Conservation (phyloP, 1,140 invertebrate species). For the Pissodes strobi region DNA sequence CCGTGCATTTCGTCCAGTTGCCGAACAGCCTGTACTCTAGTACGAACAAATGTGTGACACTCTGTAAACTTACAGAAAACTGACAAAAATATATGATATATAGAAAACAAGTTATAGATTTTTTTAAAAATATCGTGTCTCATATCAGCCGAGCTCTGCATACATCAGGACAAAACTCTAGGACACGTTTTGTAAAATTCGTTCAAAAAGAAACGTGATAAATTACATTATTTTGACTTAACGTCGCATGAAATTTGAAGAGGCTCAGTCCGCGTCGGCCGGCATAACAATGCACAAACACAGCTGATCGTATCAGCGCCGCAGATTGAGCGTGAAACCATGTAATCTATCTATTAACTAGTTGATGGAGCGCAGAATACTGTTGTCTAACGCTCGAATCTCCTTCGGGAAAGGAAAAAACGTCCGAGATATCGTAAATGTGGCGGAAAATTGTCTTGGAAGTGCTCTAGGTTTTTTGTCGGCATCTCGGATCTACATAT, state of each 20-base stretch:
- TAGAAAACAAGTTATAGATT: no score
- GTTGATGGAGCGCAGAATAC: constrained; percentile 45
- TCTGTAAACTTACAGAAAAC: no score
- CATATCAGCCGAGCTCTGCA: no score
- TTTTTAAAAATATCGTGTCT: no score
- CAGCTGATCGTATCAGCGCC: constrained; percentile 48
- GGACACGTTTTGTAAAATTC: no score
- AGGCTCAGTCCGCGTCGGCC: constrained; percentile 46
- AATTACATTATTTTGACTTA: constrained; percentile 53
- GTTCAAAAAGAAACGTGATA: constrained; percentile 37
- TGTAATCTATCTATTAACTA: constrained; percentile 54
- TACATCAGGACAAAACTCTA: no score
- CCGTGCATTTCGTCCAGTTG: no score
- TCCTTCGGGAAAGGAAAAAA: background rate
- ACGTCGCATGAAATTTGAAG: constrained; percentile 55
- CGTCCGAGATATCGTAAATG: constrained; percentile 26
- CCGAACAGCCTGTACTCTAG: no score
- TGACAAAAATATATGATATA: no score
- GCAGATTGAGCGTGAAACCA: constrained; percentile 52
- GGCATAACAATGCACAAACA: constrained; percentile 35
- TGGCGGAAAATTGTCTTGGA: constrained; percentile 37
- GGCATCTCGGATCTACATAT: no score
- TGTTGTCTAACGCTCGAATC: constrained; percentile 47
- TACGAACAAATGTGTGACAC: no score
- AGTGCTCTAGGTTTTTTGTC: no score